Base-by-base conservation (phyloP, 2,888 invertebrate species). In the Synanthedon myopaeformis region DNA sequence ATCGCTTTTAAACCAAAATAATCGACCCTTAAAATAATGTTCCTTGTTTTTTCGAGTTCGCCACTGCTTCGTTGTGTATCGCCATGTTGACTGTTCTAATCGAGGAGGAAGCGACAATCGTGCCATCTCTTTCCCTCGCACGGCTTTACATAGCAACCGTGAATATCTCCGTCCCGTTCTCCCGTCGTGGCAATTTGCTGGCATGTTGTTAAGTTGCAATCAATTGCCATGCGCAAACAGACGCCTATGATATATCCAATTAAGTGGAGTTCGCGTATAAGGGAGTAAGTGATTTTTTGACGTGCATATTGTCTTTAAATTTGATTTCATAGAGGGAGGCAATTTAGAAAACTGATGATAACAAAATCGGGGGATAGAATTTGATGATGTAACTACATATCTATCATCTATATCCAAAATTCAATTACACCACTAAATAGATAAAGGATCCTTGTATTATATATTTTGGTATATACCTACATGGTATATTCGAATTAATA, bases 171-270 rank as follows among this genome's bases (percentile, higher is more conserved):
- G 57, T 82, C 81, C 61, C 71, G 60, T 42, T 82, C 74, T 49
- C 55, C 59, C 72, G 65, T 67, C 69, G 65, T 69, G 75, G 79
- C 85, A 86, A 86, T 86, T 83, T 84, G 82, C 83, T 77, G 79
- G 82, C 76, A 78, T 79, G 84, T 83, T 83, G 86, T 86, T 85
- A 86, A 83, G 81, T 82, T 81, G 87, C 88, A 88, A 88, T 88
- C 88, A 88, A 88, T 88, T 88, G 87, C 75, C 85, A 82, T 83
- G 87, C 84, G 86, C 87, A 87, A 88, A 88, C 87, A 88, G 82
- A 87, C 85, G 82, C 83, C 84, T 88, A 87, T 88, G 87, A 88
- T 87, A 87, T 85, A 88, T 87, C 87, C 87, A 86, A 88, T 88
- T 88, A 88, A 82, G 79, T 76, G 61, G 71, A 60, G 59, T 61